phyloP scores from a whole-genome alignment of 1,140 invertebrate genomes.

The Trissolcus basalis region DNA sequence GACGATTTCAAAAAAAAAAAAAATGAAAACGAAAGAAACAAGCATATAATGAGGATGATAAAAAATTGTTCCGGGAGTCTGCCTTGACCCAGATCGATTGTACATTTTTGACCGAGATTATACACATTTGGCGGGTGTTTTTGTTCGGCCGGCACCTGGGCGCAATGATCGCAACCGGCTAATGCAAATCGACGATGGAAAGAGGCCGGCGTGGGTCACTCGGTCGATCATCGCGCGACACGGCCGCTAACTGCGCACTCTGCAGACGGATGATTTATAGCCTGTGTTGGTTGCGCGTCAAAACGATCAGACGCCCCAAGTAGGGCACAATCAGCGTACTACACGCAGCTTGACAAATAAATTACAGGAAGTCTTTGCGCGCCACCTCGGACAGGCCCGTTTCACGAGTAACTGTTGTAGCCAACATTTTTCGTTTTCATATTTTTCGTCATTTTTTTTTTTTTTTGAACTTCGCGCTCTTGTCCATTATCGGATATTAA shows the following conservation, averaged over 20 bases:
- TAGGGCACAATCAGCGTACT: slow-evolving; percentile 24
- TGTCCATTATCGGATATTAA: slow-evolving; percentile 46
- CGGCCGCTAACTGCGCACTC: slow-evolving; percentile 4
- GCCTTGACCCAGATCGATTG: slow-evolving; percentile 3
- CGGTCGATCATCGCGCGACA: slow-evolving; percentile 27
- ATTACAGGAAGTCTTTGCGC: slow-evolving; percentile 22
- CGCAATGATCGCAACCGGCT: not conserved
- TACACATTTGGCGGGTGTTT: not conserved
- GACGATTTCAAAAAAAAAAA: not conserved
- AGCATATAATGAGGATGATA: too few species aligned
- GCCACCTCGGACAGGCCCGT: slow-evolving; percentile 3
- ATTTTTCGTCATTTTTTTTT: too few species aligned
- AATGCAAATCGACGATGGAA: slow-evolving; percentile 24
- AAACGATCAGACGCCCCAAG: slow-evolving; percentile 37
- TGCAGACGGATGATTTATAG: slow-evolving; percentile 35
- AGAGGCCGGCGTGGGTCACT: slow-evolving; percentile 30
- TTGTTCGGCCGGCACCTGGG: not conserved
- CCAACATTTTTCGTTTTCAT: slow-evolving; percentile 30
- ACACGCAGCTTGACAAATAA: slow-evolving; percentile 37
- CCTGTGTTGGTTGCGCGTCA: slow-evolving; percentile 21
- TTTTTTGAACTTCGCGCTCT: slow-evolving; percentile 17
- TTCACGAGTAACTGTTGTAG: slow-evolving; percentile 28
- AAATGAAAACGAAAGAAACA: too few species aligned
- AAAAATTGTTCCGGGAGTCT: not conserved
- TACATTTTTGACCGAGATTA: not conserved